Percentiles rank a stretch among this genome's conserved stretches.
These are phyloP conservation scores for Galago senegalensis DNA, from an alignment of 2,797 vertebrate genomes.

Conservation along the genomic window DNA sequence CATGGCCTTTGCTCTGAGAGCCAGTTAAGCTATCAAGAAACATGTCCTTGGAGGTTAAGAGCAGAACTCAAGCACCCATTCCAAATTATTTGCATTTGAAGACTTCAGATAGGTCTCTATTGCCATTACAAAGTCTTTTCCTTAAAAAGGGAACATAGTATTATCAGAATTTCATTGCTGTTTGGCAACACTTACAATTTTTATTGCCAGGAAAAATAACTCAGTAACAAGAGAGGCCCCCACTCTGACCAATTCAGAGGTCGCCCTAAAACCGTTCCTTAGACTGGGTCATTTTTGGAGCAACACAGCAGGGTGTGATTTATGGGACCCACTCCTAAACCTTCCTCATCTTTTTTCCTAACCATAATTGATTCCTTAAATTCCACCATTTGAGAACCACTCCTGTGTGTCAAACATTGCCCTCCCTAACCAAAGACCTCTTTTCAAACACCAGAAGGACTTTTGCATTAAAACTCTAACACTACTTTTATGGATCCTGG, in stretches of 20 bases:
- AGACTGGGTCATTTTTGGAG: not conserved
- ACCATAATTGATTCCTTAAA: not conserved
- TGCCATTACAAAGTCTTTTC: constrained; percentile 56
- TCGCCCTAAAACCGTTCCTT: not conserved
- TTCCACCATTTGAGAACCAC: not conserved
- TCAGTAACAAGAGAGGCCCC: not conserved
- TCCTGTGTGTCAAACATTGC: not conserved
- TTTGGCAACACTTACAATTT: not conserved
- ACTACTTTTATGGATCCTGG: not conserved
- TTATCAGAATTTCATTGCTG: not conserved
- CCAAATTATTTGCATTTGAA: not conserved
- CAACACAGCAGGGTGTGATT: not conserved
- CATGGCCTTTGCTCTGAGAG: not conserved
- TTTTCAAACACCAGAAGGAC: not conserved
- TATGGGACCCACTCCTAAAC: not conserved
- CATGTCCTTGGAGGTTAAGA: not conserved
- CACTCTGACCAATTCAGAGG: not conserved
- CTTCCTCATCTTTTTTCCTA: not conserved
- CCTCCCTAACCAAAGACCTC: not conserved
- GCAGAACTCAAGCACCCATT: not conserved
- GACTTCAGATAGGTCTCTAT: not conserved
- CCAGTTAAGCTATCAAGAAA: not conserved
- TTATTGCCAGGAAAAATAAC: not conserved
- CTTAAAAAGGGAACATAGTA: constrained; percentile 1
- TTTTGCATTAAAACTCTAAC: not conserved